Evolutionary conservation across 2,797 vertebrate species (phyloP), one percentile per base, ranked within the genome.

Genomic region (Staurois parvus): DNA sequence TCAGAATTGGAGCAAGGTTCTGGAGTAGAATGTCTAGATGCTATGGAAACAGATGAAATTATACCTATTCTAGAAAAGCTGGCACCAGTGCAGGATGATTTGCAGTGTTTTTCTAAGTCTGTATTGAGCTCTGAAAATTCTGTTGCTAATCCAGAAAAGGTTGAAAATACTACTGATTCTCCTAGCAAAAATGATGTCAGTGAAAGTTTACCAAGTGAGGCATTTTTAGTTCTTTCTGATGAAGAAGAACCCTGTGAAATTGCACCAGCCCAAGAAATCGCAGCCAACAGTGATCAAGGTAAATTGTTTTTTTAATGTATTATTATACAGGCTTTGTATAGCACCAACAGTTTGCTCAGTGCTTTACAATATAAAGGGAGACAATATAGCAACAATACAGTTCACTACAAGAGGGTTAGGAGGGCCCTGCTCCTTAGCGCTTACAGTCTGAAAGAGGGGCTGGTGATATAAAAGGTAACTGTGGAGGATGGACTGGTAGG

Each of bases 171-270:
- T 82, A 11, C 1, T 29, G 91, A 92, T 88, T 95, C 94, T 28
- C 94, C 94, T 80, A 93, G 91, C 34, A 95, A 95, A 89, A 93
- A 94, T 84, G 95, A 96, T 88, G 94, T 89, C 87, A 94, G 59
- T 85, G 96, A 96, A 91, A 95, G 90, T 88, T 93, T 96, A 77
- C 95, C 96, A 29, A 96, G 94, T 89, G 96, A 96, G 90, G 96
- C 96, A 72, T 97, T 97, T 91, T 91, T 97, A 83, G 96, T 96
- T 24, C 91, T 97, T 48, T 97, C 96, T 85, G 96, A 97, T 92
- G 96, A 97, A 92, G 96, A 97, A n/a, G 96, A 97, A 81, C 88
- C 91, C 56, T 92, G 92, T 78, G 93, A 93, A 89, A 32, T 79
- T 34, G 76, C 91, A 64, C 13, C 81, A 62, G 7, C 21, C 13